Percentiles rank a stretch among this genome's conserved stretches.
These are phyloP conservation scores for Pseudococcus longispinus DNA, from an alignment of 2,888 invertebrate genomes.

Conservation along the genomic window DNA sequence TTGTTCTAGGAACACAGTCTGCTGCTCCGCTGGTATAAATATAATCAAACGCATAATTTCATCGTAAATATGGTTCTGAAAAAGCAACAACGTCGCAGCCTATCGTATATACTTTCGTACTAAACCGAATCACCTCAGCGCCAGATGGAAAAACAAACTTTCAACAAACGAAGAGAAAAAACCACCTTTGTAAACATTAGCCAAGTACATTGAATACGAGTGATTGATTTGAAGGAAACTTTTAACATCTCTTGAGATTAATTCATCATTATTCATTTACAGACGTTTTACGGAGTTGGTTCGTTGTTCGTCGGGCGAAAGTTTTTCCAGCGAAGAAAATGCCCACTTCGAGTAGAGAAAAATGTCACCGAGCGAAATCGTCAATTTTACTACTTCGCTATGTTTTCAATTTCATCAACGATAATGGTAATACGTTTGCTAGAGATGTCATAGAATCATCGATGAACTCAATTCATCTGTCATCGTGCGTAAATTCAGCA, in stretches of 20 bases:
- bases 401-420: constrained; percentile 3
- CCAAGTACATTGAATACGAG: constrained; percentile 24
- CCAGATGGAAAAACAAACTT: neutral
- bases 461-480: constrained; percentile 63
- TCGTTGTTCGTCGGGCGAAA: neutral
- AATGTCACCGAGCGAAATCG: neutral
- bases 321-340: neutral
- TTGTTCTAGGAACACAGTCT: neutral
- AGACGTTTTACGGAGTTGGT: neutral
- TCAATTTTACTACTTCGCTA: neutral
- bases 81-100: neutral
- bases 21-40: neutral
- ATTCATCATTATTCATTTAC: constrained; percentile 39
- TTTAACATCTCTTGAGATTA: constrained; percentile 38
- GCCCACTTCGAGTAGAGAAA: neutral
- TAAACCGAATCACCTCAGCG: neutral
- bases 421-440: neutral
- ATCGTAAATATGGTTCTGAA: neutral
- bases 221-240: constrained; percentile 27
- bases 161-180: neutral
- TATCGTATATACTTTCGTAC: neutral
- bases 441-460: neutral
- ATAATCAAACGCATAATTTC: neutral
- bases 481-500: constrained; percentile 96
- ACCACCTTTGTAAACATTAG: constrained; percentile 6